A percentile compares a stretch with the other conserved stretches of the same genome.
phyloP scores from a whole-genome alignment of 2,113 vertebrate genomes.

The Burhinus oedicnemus region DNA sequence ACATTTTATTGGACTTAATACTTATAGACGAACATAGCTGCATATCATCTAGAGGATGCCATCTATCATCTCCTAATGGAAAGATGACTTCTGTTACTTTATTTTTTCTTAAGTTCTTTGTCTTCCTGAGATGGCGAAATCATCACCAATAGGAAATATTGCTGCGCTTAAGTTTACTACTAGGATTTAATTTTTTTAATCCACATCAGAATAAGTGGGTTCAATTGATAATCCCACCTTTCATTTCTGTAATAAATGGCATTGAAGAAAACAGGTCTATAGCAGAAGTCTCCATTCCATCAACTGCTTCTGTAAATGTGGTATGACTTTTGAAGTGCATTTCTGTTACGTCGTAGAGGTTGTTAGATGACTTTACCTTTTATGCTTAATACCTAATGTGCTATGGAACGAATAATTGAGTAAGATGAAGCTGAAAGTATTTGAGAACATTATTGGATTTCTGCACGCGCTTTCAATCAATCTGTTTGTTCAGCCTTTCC shows the following conservation, averaged over 20 bases:
- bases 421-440: not conserved
- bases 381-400: not conserved
- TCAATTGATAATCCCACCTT: not conserved
- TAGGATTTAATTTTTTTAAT: not conserved
- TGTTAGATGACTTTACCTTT: conserved; percentile 12
- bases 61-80: not conserved
- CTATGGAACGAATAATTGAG: conserved; percentile 11
- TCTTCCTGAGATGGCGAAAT: not conserved
- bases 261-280: not conserved
- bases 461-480: not conserved
- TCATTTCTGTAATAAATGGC: not conserved
- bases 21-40: not conserved
- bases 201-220: not conserved
- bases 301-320: not conserved
- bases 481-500: not conserved
- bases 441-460: not conserved
- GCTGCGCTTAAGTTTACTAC: not conserved
- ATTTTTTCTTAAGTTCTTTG: not conserved
- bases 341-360: not conserved
- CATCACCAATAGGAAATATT: not conserved
- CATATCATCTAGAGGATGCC: not conserved
- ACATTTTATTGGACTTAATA: not conserved
- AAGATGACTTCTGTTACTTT: not conserved
- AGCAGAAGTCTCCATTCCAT: not conserved
- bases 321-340: not conserved